A percentile compares a stretch with the other conserved stretches of the same genome.
Conservation (phyloP, 2,888 invertebrate genomes). For the Apomyelois bistriatella region DNA sequence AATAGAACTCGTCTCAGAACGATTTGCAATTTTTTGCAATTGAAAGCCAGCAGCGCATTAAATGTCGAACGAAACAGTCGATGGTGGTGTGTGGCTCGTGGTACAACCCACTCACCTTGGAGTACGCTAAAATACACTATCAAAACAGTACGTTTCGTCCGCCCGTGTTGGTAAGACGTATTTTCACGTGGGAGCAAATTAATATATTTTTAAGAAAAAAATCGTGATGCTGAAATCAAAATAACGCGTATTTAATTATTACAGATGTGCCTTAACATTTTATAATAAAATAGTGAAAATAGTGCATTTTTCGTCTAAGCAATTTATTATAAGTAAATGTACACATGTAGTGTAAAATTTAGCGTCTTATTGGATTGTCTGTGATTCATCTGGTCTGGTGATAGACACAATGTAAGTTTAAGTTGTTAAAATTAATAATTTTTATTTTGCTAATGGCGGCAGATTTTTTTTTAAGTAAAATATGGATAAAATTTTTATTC, state of each 20-base stretch:
- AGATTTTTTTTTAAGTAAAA: neutral
- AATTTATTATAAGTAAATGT: conserved; percentile 40
- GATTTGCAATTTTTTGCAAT: neutral
- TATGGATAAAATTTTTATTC: neutral
- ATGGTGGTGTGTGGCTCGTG: conserved; percentile 38
- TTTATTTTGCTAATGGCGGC: neutral
- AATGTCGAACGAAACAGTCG: conserved; percentile 32
- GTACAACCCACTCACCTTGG: conserved; percentile 67
- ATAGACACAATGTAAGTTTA: conserved; percentile 47
- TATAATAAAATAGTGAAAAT: conserved; percentile 8
- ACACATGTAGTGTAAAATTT: conserved; percentile 39
- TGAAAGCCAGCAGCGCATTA: conserved; percentile 39
- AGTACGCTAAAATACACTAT: conserved; percentile 72
- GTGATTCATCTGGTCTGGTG: conserved; percentile 45
- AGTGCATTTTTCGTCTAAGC: conserved; percentile 17
- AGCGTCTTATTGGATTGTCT: conserved; percentile 47
- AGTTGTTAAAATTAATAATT: too few relatives aligned
- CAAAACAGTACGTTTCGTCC: conserved; percentile 70
- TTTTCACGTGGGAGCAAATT: conserved; percentile 32
- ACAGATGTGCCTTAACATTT: conserved; percentile 37
- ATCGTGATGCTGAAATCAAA: conserved; percentile 26
- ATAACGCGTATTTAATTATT: conserved; percentile 20
- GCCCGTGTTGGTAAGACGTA: conserved; percentile 44
- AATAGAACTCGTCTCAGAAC: neutral
- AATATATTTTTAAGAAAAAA: conserved; percentile 20